phyloP scores from a whole-genome alignment of 2,888 invertebrate genomes.

The Heliconius ismenius region DNA sequence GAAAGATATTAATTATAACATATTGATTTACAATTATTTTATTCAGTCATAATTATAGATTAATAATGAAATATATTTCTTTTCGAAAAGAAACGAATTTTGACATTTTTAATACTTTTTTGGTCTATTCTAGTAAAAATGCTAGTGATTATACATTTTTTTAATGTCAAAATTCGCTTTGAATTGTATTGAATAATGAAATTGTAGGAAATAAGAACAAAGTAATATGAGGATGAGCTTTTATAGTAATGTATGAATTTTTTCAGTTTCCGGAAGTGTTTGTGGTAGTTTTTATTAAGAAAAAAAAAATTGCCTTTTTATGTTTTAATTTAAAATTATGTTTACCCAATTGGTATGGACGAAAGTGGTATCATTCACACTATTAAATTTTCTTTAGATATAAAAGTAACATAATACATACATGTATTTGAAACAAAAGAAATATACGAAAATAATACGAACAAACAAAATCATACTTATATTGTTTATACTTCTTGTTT shows the following conservation, averaged over 20 bases:
- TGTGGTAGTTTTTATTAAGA: not conserved
- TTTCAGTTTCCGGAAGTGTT: not conserved
- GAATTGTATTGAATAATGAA: not conserved
- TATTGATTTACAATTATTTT: not conserved
- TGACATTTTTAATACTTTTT: slow-evolving; percentile 4
- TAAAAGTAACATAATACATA: not conserved
- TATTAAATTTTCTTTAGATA: not conserved
- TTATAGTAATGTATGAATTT: not conserved
- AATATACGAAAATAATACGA: not conserved
- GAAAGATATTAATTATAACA: not conserved
- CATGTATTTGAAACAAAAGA: not conserved
- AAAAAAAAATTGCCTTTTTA: not conserved
- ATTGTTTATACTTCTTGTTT: not conserved
- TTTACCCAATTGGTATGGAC: not conserved
- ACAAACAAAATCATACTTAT: not conserved
- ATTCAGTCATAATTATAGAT: slow-evolving; percentile 14
- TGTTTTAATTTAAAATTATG: not conserved
- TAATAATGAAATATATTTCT: not conserved
- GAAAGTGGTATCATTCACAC: slow-evolving; percentile 3
- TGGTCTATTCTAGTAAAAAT: slow-evolving; percentile 7
- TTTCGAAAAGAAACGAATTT: not conserved
- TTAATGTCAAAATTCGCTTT: slow-evolving; percentile 12
- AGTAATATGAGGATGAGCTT: slow-evolving; percentile 18
- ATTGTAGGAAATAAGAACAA: slow-evolving; percentile 7
- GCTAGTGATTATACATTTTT: slow-evolving; percentile 13